These are phyloP conservation scores for Dolichopus griseipennis DNA, from an alignment of 2,888 invertebrate species.

Conservation along the genomic window DNA sequence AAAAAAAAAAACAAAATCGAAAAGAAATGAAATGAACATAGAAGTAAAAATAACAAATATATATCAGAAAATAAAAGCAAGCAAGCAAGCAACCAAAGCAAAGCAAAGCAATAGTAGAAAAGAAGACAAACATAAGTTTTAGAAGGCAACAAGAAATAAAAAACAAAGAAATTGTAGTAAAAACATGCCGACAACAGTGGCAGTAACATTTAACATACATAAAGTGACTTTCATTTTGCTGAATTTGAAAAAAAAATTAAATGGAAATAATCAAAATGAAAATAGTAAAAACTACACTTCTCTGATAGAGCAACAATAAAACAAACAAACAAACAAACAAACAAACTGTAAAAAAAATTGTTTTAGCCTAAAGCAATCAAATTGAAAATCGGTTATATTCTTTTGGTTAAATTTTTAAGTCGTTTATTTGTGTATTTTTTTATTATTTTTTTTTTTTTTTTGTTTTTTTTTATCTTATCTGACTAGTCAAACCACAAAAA, in stretches of 20 bases:
- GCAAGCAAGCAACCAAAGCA: neutral
- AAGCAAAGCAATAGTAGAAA: too few species aligned
- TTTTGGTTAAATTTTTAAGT: slow-evolving; percentile 1
- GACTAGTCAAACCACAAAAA: too few species aligned
- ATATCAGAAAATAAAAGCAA: neutral
- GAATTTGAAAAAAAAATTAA: neutral
- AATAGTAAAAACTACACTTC: neutral
- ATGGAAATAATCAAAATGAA: too few species aligned
- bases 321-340: neutral
- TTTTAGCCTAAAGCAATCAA: neutral
- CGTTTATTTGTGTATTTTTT: neutral
- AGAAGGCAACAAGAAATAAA: neutral
- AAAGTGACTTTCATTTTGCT: neutral
- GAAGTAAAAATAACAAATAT: too few species aligned
- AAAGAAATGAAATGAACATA: too few species aligned
- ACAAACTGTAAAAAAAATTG: neutral
- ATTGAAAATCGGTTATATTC: neutral
- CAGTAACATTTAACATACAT: neutral
- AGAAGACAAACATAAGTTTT: neutral
- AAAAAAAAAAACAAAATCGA: too few species aligned
- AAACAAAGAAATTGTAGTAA: too few species aligned
- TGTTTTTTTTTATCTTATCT: neutral
- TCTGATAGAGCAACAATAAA: too few species aligned
- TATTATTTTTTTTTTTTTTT: too few species aligned
- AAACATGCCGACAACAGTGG: neutral